Conservation (phyloP, 1,140 invertebrate species). For the Cherax destructor region DNA sequence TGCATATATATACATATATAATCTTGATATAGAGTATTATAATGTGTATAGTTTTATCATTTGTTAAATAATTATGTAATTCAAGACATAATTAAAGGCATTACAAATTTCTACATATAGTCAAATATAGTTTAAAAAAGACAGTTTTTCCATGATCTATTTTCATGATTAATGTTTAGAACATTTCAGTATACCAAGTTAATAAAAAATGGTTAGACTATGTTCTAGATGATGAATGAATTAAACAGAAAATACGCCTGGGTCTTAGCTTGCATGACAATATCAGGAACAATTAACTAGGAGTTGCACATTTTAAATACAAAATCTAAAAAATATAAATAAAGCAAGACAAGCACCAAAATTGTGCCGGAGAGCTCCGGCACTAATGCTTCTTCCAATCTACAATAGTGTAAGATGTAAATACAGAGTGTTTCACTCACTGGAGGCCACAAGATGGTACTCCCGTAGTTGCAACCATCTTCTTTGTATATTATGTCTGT, state of each 20-base stretch:
- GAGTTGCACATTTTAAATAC: constrained; percentile 15
- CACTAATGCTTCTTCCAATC: background rate
- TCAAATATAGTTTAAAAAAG: background rate
- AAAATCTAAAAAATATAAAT: constrained; percentile 20
- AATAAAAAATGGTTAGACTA: background rate
- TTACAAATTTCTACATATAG: background rate
- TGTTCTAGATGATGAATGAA: background rate
- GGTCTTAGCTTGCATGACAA: background rate
- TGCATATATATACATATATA: background rate
- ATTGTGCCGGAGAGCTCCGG: background rate
- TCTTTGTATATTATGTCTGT: too few relatives aligned
- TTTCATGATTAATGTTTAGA: background rate
- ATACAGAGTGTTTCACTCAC: too few relatives aligned
- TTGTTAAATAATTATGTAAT: too few relatives aligned
- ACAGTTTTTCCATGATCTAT: background rate
- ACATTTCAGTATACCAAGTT: background rate
- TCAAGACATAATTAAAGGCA: too few relatives aligned
- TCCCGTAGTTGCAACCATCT: too few relatives aligned
- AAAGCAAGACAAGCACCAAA: constrained; percentile 10
- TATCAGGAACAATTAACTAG: constrained; percentile 15
- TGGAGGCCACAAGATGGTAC: too few relatives aligned
- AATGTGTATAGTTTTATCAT: too few relatives aligned
- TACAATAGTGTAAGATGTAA: background rate
- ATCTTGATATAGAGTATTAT: background rate
- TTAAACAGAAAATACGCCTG: background rate